phyloP scores from a whole-genome alignment of 2,888 invertebrate genomes.

The Mythimna lalbum region DNA sequence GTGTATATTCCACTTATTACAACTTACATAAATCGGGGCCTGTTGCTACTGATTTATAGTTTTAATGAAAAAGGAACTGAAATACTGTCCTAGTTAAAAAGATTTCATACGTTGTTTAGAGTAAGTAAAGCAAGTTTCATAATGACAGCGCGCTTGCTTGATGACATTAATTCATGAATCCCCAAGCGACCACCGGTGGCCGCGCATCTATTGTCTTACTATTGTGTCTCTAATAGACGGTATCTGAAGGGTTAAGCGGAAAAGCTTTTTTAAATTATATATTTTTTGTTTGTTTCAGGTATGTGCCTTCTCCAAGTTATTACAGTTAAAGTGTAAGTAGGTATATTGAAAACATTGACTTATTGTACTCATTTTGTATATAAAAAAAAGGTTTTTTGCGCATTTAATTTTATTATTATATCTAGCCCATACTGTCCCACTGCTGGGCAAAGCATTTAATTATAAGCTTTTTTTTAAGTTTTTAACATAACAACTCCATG shows the following conservation, averaged over 20 bases:
- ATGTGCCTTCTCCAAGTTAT: neutral
- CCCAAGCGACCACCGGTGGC: too few relatives aligned
- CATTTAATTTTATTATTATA: too few relatives aligned
- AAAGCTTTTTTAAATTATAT: neutral
- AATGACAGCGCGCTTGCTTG: neutral
- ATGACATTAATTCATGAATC: neutral
- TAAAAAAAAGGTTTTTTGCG: too few relatives aligned
- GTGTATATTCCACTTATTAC: constrained; percentile 48
- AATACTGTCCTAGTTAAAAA: constrained; percentile 66
- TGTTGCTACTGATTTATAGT: constrained; percentile 63
- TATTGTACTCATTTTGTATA: too few relatives aligned
- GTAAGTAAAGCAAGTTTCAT: constrained; percentile 32
- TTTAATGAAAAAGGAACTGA: constrained; percentile 67
- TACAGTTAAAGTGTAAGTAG: neutral
- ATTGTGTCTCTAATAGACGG: too few relatives aligned
- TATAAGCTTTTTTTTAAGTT: too few relatives aligned
- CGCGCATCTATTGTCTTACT: too few relatives aligned
- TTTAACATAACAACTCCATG: too few relatives aligned
- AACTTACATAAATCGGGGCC: constrained; percentile 53
- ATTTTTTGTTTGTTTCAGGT: constrained; percentile 25
- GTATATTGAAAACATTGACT: neutral
- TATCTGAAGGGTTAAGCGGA: too few relatives aligned
- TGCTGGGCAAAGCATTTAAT: too few relatives aligned
- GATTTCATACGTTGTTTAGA: constrained; percentile 62
- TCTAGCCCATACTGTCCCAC: too few relatives aligned